Percentiles rank a stretch among this genome's conserved stretches.
Evolutionary conservation across 2,113 vertebrate genomes (phyloP).

Genomic region (Copsychus sechellarum): DNA sequence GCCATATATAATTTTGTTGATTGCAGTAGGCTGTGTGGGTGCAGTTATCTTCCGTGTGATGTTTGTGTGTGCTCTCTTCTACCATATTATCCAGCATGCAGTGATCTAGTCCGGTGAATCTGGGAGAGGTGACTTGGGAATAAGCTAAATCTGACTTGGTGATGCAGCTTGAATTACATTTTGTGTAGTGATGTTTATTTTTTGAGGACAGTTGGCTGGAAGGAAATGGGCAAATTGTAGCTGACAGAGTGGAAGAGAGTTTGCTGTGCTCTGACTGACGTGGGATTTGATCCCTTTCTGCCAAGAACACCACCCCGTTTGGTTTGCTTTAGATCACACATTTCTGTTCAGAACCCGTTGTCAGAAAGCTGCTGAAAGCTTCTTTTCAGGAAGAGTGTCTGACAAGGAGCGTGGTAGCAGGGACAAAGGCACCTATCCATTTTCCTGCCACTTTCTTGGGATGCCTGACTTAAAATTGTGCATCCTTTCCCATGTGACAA

Average conservation of each 20-base stretch:
- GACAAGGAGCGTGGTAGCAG: background rate
- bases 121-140: background rate
- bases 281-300: constrained; percentile 45
- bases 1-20: background rate
- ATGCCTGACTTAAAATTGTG: background rate
- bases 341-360: background rate
- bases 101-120: background rate
- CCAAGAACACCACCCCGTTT: constrained; percentile 26
- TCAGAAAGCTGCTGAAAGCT: constrained; percentile 47
- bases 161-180: background rate
- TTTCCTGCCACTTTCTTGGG: background rate
- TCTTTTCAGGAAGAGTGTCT: background rate
- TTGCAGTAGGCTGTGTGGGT: background rate
- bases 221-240: background rate
- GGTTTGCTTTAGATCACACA: constrained; percentile 50
- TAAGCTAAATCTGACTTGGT: background rate
- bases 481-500: fast-evolving
- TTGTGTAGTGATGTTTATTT: constrained; percentile 11
- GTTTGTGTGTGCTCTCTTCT: background rate
- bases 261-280: constrained; percentile 5
- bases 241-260: constrained; percentile 45
- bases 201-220: background rate
- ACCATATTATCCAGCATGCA: background rate
- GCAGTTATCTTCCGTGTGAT: background rate
- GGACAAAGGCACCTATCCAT: background rate